A percentile compares a stretch with the other conserved stretches of the same genome.
phyloP scores from a whole-genome alignment of 2,113 vertebrate genomes.

The Symphodus melops region DNA sequence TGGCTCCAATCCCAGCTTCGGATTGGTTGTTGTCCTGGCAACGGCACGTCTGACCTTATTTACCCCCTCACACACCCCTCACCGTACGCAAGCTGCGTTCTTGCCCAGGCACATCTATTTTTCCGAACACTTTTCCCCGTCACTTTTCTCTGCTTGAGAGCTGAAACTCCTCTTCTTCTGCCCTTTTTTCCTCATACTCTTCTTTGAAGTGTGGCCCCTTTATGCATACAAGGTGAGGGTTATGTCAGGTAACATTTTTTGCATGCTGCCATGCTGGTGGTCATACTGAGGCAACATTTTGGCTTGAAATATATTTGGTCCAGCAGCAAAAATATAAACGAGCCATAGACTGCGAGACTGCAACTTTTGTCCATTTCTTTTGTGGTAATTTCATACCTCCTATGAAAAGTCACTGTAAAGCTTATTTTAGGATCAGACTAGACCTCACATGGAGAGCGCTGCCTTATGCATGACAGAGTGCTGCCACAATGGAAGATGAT shows the following conservation, averaged over 20 bases:
- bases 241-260: neutral
- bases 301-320: constrained; percentile 21
- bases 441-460: constrained; percentile 57
- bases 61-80: constrained; percentile 58
- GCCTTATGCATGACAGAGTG: constrained; percentile 52
- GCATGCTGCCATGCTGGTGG: constrained; percentile 12
- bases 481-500: constrained; percentile 48
- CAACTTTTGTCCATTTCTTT: constrained; percentile 50
- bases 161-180: constrained; percentile 30
- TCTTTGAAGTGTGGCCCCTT: constrained; percentile 21
- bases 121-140: constrained; percentile 24
- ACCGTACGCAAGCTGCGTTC: constrained; percentile 20
- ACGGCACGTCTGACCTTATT: constrained; percentile 79
- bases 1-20: constrained; percentile 67
- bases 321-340: constrained; percentile 27
- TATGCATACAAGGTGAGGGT: constrained; percentile 35
- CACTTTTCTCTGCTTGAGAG: constrained; percentile 23
- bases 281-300: constrained; percentile 19
- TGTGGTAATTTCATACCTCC: constrained; percentile 66
- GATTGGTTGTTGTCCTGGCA: constrained; percentile 79
- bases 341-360: constrained; percentile 17
- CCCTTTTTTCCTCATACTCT: neutral
- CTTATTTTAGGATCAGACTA: constrained; percentile 53
- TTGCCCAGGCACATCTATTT: constrained; percentile 20
- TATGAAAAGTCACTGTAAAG: constrained; percentile 53